Base-by-base conservation (phyloP, 2,888 invertebrate species). In the Phoronis australis region DNA sequence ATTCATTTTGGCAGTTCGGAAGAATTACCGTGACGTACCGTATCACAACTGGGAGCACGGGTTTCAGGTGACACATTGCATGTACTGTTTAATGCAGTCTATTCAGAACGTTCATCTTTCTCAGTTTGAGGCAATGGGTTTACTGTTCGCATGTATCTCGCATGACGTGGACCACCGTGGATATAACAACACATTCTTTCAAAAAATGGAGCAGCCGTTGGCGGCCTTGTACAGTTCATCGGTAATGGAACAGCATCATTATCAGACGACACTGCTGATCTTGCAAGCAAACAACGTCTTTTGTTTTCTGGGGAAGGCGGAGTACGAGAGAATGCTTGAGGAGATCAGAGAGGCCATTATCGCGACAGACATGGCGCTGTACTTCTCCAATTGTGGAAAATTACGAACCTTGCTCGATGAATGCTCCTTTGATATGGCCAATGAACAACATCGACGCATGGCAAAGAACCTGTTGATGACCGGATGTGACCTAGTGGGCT, bases 1-100 rank as follows among this genome's bases (percentile, higher is more conserved):
- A 2, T 68, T 69, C 45, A 51, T 56, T 4, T 47, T 66, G 40
- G 67, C 68, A 5, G 62, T 69, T 5, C 52, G 57, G 27, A 68
- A 67, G 53, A 69, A 68, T 41, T 69, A 69, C 50, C 59, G 69
- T 1, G 56, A 57, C 1, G 56, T 69, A 12, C 40, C 57, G 15
- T 69, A 69, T 47, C 69, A 69, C 54, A 69, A 69, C 52, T 69
- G 66, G 66, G 48, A 56, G 27, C 69, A 69, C 48, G 69, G 62
- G 23, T 66, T 64, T 43, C 60, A 57, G 12, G 69, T 69, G n/a
- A 56, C 62, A 2, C 67, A 68, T 43, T 53, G 49, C 22, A 50
- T 66, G 24, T 68, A 65, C 62, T 52, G 49, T 12, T 59, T 66
- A 46, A 27, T 68, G 4, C 44, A 49, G 37, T n/a, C 31, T 12